Percentiles rank a stretch among this genome's conserved stretches.
Conservation (phyloP, 2,113 vertebrate species). For the Scomber scombrus region DNA sequence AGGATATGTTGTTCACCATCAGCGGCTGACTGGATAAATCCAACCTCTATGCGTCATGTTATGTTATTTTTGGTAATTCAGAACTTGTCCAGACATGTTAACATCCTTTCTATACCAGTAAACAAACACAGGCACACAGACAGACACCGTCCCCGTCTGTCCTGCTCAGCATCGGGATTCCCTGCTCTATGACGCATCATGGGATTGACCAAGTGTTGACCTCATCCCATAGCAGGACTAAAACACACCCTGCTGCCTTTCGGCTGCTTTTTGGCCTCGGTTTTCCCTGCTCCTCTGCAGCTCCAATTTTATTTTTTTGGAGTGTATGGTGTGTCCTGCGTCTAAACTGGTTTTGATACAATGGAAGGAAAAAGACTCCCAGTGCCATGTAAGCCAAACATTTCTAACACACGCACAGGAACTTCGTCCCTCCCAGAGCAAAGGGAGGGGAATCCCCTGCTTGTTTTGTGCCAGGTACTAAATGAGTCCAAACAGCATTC, state of each 20-base stretch:
- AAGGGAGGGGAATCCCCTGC: slow-evolving; percentile 71
- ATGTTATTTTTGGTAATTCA: slow-evolving; percentile 44
- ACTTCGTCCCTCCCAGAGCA: slow-evolving; percentile 30
- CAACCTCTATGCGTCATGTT: slow-evolving; percentile 38
- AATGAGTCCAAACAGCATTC: slow-evolving; percentile 20
- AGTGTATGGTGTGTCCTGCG: neutral
- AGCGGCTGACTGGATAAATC: slow-evolving; percentile 4
- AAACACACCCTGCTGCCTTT: slow-evolving; percentile 45
- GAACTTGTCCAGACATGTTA: slow-evolving; percentile 73
- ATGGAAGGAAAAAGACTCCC: slow-evolving; percentile 67
- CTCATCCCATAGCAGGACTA: slow-evolving; percentile 55
- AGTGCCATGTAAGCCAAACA: slow-evolving; percentile 63
- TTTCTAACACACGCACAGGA: slow-evolving; percentile 55
- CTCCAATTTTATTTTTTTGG: slow-evolving; percentile 32
- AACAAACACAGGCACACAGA: slow-evolving; percentile 55
- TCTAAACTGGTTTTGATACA: slow-evolving; percentile 47
- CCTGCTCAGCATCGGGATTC: slow-evolving; percentile 65
- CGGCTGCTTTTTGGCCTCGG: slow-evolving; percentile 1
- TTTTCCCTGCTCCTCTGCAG: slow-evolving; percentile 11
- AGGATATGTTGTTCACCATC: slow-evolving; percentile 21
- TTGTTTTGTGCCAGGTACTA: slow-evolving; percentile 63
- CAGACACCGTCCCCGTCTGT: slow-evolving; percentile 32
- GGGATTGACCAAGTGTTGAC: slow-evolving; percentile 62
- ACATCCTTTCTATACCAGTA: slow-evolving; percentile 59
- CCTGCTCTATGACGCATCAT: slow-evolving; percentile 65